phyloP scores from a whole-genome alignment of 2,113 vertebrate genomes.

The Sapajus apella region DNA sequence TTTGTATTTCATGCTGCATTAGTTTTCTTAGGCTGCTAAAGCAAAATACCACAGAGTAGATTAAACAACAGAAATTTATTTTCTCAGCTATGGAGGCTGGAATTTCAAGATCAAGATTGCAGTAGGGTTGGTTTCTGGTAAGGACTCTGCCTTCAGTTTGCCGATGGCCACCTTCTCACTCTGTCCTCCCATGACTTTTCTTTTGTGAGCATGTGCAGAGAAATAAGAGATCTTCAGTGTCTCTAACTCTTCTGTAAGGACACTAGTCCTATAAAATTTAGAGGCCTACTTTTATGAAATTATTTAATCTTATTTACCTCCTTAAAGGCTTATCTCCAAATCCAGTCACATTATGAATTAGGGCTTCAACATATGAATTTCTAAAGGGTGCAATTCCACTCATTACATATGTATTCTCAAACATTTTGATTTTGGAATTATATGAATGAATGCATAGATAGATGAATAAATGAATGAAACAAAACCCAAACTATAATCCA shows the following conservation, averaged over 20 bases:
- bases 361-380: background rate
- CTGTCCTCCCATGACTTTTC: background rate
- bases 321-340: background rate
- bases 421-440: background rate
- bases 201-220: background rate
- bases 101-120: background rate
- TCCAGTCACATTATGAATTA: background rate
- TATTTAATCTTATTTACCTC: background rate
- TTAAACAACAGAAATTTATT: background rate
- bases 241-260: background rate
- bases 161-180: background rate
- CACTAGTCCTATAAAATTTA: background rate
- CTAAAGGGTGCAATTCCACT: background rate
- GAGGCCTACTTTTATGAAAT: background rate
- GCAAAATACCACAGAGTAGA: background rate
- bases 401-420: background rate
- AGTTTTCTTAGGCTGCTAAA: background rate
- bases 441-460: background rate
- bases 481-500: background rate
- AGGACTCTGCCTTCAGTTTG: background rate
- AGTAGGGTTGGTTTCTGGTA: background rate
- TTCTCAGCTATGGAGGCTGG: background rate
- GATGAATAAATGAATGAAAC: background rate
- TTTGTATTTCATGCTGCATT: background rate
- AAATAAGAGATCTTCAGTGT: background rate